phyloP scores from a whole-genome alignment of 2,888 invertebrate genomes.

The Apamea epomidion region DNA sequence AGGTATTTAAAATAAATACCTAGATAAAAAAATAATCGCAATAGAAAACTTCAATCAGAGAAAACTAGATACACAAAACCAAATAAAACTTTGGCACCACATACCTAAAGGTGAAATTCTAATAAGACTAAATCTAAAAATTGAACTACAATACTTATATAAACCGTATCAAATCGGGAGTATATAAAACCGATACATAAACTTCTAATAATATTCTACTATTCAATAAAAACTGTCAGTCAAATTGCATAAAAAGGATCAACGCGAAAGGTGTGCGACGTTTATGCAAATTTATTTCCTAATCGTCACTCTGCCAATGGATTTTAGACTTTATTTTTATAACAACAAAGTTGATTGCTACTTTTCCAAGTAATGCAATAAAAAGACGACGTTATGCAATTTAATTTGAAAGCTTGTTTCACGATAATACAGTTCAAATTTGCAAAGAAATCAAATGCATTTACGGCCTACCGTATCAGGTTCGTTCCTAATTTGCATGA shows the following conservation, averaged over 20 bases:
- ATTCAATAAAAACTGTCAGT: conserved; percentile 84
- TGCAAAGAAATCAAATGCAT: conserved; percentile 55
- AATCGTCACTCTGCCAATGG: conserved; percentile 58
- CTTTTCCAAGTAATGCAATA: conserved; percentile 62
- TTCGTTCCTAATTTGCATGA: conserved; percentile 88
- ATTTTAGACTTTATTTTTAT: conserved; percentile 66
- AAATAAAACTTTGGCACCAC: background rate
- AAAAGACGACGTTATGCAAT: conserved; percentile 77
- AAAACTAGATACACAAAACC: background rate
- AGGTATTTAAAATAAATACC: background rate
- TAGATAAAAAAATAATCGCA: background rate
- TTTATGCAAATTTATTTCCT: conserved; percentile 87
- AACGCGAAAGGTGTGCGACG: conserved; percentile 86
- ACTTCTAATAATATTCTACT: conserved; percentile 67
- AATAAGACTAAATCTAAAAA: background rate
- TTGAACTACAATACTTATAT: background rate
- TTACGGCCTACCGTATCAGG: conserved; percentile 69
- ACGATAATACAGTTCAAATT: conserved; percentile 74
- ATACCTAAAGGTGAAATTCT: background rate
- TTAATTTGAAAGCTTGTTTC: conserved; percentile 70
- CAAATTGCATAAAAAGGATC: conserved; percentile 88
- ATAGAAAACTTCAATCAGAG: background rate
- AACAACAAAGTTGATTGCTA: conserved; percentile 60
- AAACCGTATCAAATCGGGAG: conserved; percentile 37
- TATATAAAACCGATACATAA: conserved; percentile 58